phyloP scores from a whole-genome alignment of 2,113 vertebrate species.

The Carlito syrichta region DNA sequence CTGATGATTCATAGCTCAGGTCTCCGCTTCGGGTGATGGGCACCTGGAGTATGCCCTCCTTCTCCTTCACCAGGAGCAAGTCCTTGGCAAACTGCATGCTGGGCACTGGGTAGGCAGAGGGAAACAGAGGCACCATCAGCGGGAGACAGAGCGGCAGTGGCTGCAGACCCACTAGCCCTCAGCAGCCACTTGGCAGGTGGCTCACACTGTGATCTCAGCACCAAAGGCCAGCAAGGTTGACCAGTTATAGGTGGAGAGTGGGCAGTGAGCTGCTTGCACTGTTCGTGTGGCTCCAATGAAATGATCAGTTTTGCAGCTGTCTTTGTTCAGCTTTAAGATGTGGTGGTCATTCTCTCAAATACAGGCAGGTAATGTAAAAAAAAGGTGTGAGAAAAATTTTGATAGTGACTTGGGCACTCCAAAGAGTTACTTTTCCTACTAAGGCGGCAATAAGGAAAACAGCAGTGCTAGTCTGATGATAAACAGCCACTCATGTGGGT shows the following conservation, averaged over 20 bases:
- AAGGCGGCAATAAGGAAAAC: neutral
- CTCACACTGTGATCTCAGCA: no score
- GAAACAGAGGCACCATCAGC: neutral
- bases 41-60: slow-evolving; percentile 86
- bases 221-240: neutral
- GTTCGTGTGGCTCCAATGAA: neutral
- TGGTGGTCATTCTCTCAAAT: neutral
- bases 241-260: no score
- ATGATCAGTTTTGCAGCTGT: neutral
- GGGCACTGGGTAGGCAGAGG: slow-evolving; percentile 85
- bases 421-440: neutral
- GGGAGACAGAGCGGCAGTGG: neutral
- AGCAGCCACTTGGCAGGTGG: neutral
- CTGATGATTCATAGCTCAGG: slow-evolving; percentile 92
- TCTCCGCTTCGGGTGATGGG: slow-evolving; percentile 91
- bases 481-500: neutral
- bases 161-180: neutral
- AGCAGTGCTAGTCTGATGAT: neutral
- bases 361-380: neutral
- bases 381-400: neutral
- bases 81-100: slow-evolving; percentile 97
- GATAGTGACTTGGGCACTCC: neutral
- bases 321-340: neutral
- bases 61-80: slow-evolving; percentile 88
- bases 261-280: no score